Percentiles rank a stretch among this genome's conserved stretches.
Evolutionary conservation across 37 sponge, comb jelly and placozoan genomes (phyloP).

Genomic region (Chondrilla cf. caribensis): DNA sequence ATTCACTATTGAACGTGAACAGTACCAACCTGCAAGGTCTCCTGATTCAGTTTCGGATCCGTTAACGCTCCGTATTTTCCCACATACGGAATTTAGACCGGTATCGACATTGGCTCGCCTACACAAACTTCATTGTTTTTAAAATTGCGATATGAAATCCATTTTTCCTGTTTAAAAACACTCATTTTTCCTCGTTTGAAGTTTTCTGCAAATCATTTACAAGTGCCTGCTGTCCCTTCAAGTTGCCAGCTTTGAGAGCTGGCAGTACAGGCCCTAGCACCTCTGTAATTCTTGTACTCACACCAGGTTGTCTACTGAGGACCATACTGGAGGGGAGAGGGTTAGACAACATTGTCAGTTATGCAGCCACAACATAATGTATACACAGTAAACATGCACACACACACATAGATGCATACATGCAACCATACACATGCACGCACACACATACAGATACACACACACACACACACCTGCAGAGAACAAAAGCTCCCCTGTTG

Average conservation of each 20-base stretch:
- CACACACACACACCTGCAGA: slow-evolving; percentile 49
- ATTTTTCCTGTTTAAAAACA: no score
- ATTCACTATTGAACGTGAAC: no score
- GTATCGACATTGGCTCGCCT: no score
- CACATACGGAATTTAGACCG: no score
- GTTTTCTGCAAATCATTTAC: slow-evolving; percentile 14
- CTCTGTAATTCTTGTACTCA: neutral
- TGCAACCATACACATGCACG: neutral
- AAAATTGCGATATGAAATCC: no score
- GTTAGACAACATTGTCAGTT: no score
- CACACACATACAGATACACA: slow-evolving; percentile 13
- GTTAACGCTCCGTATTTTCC: no score
- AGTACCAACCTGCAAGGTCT: no score
- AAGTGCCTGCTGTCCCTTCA: slow-evolving; percentile 32
- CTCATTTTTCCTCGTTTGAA: no score
- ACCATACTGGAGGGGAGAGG: slow-evolving; percentile 8
- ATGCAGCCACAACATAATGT: neutral
- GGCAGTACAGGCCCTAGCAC: neutral
- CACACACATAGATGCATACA: neutral
- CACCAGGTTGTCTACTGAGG: slow-evolving; percentile 17
- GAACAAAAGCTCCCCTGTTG: slow-evolving; percentile 72
- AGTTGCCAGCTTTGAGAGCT: neutral
- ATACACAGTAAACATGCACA: slow-evolving; percentile 8
- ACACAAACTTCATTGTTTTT: no score
- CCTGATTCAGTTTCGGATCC: no score